A percentile compares a stretch with the other conserved stretches of the same genome.
phyloP scores from a whole-genome alignment of 2,888 invertebrate species.

The Chromoteleia sp. region DNA sequence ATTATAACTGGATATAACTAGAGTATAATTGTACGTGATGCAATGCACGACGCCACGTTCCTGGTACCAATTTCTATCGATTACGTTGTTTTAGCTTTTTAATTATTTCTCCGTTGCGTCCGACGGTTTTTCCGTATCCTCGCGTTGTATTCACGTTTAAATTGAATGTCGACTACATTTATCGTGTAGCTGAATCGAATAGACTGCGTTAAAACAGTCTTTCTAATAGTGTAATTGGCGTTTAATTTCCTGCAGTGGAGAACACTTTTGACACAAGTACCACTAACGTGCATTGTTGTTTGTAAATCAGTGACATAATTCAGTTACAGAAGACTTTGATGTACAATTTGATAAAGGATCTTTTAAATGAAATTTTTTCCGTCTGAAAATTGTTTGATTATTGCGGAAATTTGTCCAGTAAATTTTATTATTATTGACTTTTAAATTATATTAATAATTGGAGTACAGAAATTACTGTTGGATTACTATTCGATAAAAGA shows the following conservation, averaged over 20 bases:
- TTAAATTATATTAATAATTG: too few relatives aligned
- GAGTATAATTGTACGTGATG: constrained; percentile 7
- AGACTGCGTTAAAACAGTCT: not conserved
- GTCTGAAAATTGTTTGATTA: too few relatives aligned
- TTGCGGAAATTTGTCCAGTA: too few relatives aligned
- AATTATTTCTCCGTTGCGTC: too few relatives aligned
- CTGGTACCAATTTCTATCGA: not conserved
- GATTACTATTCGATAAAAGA: too few relatives aligned
- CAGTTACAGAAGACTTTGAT: too few relatives aligned
- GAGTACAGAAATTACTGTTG: too few relatives aligned
- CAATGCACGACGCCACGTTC: not conserved
- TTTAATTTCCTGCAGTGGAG: constrained; percentile 19
- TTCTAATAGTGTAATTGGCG: constrained; percentile 10
- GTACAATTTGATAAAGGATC: too few relatives aligned
- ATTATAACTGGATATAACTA: constrained; percentile 5
- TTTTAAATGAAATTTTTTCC: too few relatives aligned
- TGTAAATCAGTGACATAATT: not conserved
- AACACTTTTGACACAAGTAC: constrained; percentile 8
- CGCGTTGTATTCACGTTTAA: not conserved
- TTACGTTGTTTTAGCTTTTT: not conserved
- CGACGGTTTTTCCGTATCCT: too few relatives aligned
- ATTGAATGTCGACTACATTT: constrained; percentile 1
- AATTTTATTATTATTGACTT: too few relatives aligned
- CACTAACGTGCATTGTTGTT: not conserved
- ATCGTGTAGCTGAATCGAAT: constrained; percentile 2